Evolutionary conservation across 2,113 vertebrate genomes (phyloP).

Genomic region (Paradisaea rubra): DNA sequence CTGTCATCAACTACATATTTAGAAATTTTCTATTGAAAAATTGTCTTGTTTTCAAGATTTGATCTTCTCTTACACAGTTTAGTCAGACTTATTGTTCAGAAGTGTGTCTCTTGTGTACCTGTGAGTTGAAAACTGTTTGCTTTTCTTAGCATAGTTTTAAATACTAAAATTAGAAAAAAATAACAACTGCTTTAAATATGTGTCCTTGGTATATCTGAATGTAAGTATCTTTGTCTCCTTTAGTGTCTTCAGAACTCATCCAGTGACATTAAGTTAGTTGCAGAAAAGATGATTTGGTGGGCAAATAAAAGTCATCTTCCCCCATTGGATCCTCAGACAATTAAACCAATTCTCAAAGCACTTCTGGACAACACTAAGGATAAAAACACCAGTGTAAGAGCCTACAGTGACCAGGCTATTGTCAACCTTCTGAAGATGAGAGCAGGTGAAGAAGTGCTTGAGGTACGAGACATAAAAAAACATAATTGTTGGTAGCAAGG

Average conservation of each 20-base stretch:
- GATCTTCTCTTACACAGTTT: not conserved
- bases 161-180: not conserved
- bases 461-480: conserved; percentile 71
- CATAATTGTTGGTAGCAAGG: not conserved
- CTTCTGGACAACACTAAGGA: conserved; percentile 98
- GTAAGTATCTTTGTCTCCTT: not conserved
- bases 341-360: conserved; percentile 92
- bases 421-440: conserved; percentile 89
- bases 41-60: not conserved
- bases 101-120: not conserved
- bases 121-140: not conserved
- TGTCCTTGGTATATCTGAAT: not conserved
- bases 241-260: conserved; percentile 97
- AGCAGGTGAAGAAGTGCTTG: conserved; percentile 82
- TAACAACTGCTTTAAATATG: not conserved
- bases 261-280: conserved; percentile 91
- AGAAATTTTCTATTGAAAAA: not conserved
- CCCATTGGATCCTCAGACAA: conserved; percentile 77
- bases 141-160: not conserved
- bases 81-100: not conserved
- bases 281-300: conserved; percentile 97
- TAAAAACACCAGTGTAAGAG: conserved; percentile 93
- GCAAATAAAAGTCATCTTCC: conserved; percentile 83
- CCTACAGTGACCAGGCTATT: conserved; percentile 93
- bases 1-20: not conserved